Evolutionary conservation across 2,113 vertebrate genomes (phyloP).

Genomic region (Pedionomus torquatus): DNA sequence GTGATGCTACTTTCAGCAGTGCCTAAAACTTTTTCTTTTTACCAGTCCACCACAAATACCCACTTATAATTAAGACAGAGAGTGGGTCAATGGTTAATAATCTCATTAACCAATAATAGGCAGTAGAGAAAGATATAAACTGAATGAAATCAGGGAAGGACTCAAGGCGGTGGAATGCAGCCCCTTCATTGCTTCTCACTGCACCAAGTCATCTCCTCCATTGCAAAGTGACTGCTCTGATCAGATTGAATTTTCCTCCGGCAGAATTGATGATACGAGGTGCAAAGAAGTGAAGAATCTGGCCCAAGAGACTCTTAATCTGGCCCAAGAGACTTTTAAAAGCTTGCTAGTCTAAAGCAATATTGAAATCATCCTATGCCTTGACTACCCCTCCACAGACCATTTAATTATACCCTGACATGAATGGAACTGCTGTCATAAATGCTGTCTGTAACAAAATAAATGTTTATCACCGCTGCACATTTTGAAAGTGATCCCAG

Average conservation of each 20-base stretch:
- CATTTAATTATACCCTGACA: background rate
- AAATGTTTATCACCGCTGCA: background rate
- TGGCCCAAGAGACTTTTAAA: slow-evolving; percentile 5
- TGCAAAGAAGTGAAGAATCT: background rate
- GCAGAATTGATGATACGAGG: background rate
- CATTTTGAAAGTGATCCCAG: background rate
- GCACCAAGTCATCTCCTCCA: background rate
- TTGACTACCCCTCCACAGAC: background rate
- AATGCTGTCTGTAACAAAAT: background rate
- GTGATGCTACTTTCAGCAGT: accelerated
- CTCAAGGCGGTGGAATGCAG: background rate
- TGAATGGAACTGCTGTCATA: background rate
- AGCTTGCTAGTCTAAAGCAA: background rate
- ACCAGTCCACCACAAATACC: background rate
- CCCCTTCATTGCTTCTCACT: background rate
- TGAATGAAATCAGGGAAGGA: background rate
- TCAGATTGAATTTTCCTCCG: background rate
- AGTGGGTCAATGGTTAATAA: background rate
- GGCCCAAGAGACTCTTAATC: background rate
- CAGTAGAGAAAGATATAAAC: background rate
- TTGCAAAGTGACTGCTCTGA: background rate
- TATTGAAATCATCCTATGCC: background rate
- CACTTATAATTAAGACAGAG: background rate
- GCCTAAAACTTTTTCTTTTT: background rate
- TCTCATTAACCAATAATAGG: background rate